phyloP scores from a whole-genome alignment of 2,113 vertebrate species.

The Cettia cetti region DNA sequence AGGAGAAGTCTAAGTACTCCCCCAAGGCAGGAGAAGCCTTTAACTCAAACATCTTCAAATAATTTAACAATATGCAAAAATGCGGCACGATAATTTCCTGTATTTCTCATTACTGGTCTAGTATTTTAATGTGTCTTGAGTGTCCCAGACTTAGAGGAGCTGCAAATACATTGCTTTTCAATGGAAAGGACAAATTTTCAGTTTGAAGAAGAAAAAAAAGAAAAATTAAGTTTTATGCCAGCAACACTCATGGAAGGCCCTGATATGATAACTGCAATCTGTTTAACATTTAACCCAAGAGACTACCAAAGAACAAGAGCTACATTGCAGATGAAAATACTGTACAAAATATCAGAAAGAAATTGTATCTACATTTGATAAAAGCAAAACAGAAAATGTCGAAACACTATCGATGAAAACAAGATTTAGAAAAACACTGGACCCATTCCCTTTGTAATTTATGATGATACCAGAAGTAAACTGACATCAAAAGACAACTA shows the following conservation, averaged over 20 bases:
- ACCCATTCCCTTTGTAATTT: neutral
- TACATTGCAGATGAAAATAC: neutral
- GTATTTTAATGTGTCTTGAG: neutral
- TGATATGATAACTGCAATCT: neutral
- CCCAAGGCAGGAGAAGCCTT: neutral
- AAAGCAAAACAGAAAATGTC: neutral
- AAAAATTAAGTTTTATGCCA: neutral
- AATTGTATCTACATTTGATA: neutral
- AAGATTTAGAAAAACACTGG: neutral
- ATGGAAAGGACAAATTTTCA: neutral
- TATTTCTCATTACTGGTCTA: neutral
- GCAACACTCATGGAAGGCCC: neutral
- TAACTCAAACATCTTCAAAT: neutral
- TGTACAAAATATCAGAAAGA: neutral
- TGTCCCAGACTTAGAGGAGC: neutral
- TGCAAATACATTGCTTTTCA: neutral
- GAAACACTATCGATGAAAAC: neutral
- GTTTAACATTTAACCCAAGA: neutral
- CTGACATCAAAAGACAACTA: neutral
- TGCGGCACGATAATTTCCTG: neutral
- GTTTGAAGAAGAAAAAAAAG: neutral
- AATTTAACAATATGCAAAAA: neutral
- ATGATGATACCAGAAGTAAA: neutral
- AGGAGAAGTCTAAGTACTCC: neutral
- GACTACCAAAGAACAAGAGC: constrained; percentile 2